phyloP scores from a whole-genome alignment of 2,797 vertebrate genomes.

The Alcedo atthis region DNA sequence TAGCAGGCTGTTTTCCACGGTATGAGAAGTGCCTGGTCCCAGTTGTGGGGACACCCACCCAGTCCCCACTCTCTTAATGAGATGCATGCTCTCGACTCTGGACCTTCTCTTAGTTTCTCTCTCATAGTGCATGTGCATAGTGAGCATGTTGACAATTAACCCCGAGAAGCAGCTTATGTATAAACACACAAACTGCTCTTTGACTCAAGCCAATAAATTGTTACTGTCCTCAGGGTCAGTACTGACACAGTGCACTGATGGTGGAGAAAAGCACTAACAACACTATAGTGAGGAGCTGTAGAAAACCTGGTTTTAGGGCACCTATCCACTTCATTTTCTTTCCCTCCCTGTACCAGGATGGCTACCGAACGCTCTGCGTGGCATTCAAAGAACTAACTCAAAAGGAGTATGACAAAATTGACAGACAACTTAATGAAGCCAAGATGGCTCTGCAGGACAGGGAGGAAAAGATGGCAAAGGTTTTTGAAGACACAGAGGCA shows the following conservation, averaged over 20 bases:
- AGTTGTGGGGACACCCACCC: rapidly evolving
- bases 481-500: slow-evolving; percentile 93
- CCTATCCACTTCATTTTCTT: not conserved
- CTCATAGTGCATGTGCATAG: rapidly evolving
- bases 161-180: not conserved
- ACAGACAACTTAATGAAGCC: slow-evolving; percentile 85
- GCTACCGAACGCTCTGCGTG: slow-evolving; percentile 94
- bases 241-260: not conserved
- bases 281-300: not conserved
- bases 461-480: slow-evolving; percentile 89
- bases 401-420: slow-evolving; percentile 85
- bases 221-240: not conserved
- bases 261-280: not conserved
- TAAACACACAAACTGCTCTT: not conserved
- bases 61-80: not conserved
- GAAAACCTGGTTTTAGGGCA: not conserved
- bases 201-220: not conserved
- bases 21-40: not conserved
- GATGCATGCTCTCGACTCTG: rapidly evolving
- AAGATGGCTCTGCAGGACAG: slow-evolving; percentile 92
- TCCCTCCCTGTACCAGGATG: slow-evolving; percentile 79
- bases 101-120: not conserved
- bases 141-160: not conserved
- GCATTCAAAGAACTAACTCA: slow-evolving; percentile 88
- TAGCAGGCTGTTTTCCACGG: not conserved